Evolutionary conservation across 2,113 vertebrate species (phyloP).

Genomic region (Pelvicachromis taeniatus): DNA sequence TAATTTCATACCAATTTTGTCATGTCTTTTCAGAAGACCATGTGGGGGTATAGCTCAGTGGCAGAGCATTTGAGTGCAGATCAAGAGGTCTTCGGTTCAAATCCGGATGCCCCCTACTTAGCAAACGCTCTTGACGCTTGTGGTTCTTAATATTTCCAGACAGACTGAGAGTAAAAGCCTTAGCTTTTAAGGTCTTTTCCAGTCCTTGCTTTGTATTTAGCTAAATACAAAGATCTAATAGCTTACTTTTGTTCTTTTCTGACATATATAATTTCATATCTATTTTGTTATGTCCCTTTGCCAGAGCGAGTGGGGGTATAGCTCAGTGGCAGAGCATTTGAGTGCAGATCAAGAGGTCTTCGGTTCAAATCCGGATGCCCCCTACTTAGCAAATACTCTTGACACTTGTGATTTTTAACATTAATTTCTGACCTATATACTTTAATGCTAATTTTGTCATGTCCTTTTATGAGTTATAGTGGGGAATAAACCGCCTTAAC

Average conservation of each 20-base stretch:
- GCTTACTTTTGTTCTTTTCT: no score
- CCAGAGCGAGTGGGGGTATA: constrained; percentile 71
- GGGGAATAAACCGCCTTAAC: no score
- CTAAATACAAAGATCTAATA: fast-evolving
- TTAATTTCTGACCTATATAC: no score
- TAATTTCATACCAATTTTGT: not conserved
- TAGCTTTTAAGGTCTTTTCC: fast-evolving
- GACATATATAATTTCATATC: no score
- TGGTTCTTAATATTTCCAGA: fast-evolving
- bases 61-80: not conserved
- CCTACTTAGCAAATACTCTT: no score
- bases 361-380: constrained; percentile 78
- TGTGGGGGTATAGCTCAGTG: not conserved
- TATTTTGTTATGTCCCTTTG: no score
- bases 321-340: constrained; percentile 90
- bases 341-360: constrained; percentile 85
- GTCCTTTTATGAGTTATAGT: no score
- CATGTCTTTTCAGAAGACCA: no score
- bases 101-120: fast-evolving
- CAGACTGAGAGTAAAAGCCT: fast-evolving
- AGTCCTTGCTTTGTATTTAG: fast-evolving
- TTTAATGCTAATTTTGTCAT: no score
- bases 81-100: not conserved
- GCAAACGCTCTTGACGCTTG: fast-evolving
- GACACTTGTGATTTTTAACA: no score